A percentile compares a stretch with the other conserved stretches of the same genome.
These are phyloP conservation scores for Pelecanoides urinatrix DNA, from an alignment of 2,113 vertebrate species.

Conservation along the genomic window DNA sequence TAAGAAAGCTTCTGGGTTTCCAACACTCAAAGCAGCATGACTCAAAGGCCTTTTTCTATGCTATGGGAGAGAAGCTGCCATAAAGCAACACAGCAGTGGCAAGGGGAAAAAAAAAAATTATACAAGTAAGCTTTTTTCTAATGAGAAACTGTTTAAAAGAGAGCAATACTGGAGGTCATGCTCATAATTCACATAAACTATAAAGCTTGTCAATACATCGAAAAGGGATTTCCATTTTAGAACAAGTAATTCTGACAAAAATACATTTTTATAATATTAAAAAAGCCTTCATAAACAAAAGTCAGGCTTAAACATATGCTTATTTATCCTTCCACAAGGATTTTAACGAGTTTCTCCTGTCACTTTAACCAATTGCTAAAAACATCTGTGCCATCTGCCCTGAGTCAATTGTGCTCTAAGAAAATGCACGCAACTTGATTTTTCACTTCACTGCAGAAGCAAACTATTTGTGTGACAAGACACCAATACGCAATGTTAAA, in stretches of 20 bases:
- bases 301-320: background rate
- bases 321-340: background rate
- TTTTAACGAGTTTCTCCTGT: constrained; percentile 19
- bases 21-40: background rate
- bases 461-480: background rate
- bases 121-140: background rate
- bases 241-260: background rate
- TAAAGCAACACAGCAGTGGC: background rate
- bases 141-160: background rate
- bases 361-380: constrained; percentile 6
- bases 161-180: background rate
- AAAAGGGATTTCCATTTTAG: background rate
- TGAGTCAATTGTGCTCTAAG: background rate
- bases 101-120: background rate
- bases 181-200: background rate
- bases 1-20: background rate
- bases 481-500: background rate
- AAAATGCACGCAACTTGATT: background rate
- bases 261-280: background rate
- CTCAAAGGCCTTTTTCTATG: background rate
- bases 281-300: background rate
- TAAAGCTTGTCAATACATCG: background rate
- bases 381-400: constrained; percentile 6
- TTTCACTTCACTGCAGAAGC: background rate
- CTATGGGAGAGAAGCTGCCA: background rate